Percentiles rank a stretch among this genome's conserved stretches.
Conservation (phyloP, 2,888 invertebrate genomes). For the Polydrusus tereticollis region DNA sequence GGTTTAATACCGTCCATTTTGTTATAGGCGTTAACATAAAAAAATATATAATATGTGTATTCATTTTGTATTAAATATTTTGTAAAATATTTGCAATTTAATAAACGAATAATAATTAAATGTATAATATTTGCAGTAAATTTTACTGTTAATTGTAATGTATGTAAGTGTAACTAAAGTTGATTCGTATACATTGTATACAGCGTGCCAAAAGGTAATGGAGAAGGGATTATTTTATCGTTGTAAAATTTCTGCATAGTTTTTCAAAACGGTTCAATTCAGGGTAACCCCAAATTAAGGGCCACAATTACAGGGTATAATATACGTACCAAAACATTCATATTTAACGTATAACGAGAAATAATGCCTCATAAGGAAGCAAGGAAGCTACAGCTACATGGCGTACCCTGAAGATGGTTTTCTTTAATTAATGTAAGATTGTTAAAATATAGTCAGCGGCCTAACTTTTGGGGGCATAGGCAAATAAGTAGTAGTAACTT, state of each 20-base stretch:
- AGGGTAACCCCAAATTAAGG: too few relatives aligned
- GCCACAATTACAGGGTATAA: too few relatives aligned
- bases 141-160: conserved; percentile 10
- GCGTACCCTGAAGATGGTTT: too few relatives aligned
- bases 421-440: too few relatives aligned
- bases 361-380: too few relatives aligned
- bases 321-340: too few relatives aligned
- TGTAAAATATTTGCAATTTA: background rate
- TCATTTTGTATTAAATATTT: background rate
- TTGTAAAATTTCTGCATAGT: background rate
- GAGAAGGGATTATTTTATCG: background rate
- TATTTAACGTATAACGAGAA: too few relatives aligned
- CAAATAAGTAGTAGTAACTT: too few relatives aligned
- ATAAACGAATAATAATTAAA: conserved; percentile 1
- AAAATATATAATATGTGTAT: background rate
- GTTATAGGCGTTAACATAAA: conserved; percentile 26
- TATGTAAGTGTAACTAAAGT: conserved; percentile 11
- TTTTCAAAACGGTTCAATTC: too few relatives aligned
- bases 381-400: too few relatives aligned
- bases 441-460: too few relatives aligned
- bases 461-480: too few relatives aligned
- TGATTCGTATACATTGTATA: conserved; percentile 2
- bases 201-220: background rate
- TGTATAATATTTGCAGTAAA: conserved; percentile 7
- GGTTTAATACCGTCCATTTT: conserved; percentile 29